Conservation (phyloP, 2,888 invertebrate species). For the Melolontha melolontha region DNA sequence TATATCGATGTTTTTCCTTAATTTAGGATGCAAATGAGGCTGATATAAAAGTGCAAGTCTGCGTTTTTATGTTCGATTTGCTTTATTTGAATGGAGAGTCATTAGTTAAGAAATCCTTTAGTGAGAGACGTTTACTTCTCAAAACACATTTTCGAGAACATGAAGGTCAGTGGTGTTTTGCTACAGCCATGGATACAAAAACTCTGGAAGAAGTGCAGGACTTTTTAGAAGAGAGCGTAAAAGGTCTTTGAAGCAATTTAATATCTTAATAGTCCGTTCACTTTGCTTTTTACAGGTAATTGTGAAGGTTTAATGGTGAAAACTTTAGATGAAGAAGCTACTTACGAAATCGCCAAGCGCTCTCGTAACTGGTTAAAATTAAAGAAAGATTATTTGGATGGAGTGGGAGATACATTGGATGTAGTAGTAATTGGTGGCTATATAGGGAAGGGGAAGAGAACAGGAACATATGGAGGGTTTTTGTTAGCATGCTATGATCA, state of each 20-base stretch:
- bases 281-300: constrained; percentile 71
- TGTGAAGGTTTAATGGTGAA: constrained; percentile 99
- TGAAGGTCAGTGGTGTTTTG: constrained; percentile 90
- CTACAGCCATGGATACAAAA: constrained; percentile 83
- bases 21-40: constrained; percentile 77
- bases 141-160: constrained; percentile 77
- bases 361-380: constrained; percentile 95
- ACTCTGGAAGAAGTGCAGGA: constrained; percentile 92
- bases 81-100: constrained; percentile 90
- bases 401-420: constrained; percentile 96
- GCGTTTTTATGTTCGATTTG: constrained; percentile 97
- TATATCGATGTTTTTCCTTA: constrained; percentile 43
- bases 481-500: constrained; percentile 93
- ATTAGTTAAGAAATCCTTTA: constrained; percentile 83
- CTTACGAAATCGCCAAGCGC: constrained; percentile 97
- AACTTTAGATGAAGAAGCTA: constrained; percentile 87
- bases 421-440: constrained; percentile 96
- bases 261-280: constrained; percentile 22
- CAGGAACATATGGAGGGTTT: constrained; percentile 95
- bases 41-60: constrained; percentile 83
- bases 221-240: constrained; percentile 94
- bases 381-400: constrained; percentile 98
- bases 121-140: constrained; percentile 79
- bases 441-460: constrained; percentile 91
- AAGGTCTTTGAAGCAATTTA: constrained; percentile 68